Conservation (phyloP, 2,113 vertebrate species). For the Gnathonemus echidnorhynchus region DNA sequence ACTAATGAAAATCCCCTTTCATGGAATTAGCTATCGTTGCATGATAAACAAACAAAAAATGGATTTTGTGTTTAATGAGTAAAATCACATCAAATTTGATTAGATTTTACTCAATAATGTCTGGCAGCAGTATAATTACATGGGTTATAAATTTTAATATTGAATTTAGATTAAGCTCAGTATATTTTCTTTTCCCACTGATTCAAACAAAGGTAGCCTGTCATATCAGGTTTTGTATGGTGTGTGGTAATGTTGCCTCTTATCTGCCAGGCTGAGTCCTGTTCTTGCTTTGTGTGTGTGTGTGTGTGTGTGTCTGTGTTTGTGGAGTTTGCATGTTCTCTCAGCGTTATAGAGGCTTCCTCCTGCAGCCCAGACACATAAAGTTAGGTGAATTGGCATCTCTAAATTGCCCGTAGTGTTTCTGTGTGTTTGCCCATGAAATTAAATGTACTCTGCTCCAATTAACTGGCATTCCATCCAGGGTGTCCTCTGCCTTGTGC, state of each 20-base stretch:
- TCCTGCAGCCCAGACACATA: background rate
- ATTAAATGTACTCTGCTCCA: background rate
- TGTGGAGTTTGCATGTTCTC: background rate
- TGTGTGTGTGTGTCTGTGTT: background rate
- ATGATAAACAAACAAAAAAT: background rate
- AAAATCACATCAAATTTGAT: background rate
- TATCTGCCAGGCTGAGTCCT: background rate
- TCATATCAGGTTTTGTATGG: background rate
- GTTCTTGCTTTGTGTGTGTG: background rate
- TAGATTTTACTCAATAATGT: background rate
- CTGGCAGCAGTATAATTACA: background rate
- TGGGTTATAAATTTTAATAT: background rate
- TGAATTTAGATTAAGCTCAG: background rate
- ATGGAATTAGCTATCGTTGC: background rate
- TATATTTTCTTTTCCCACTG: background rate
- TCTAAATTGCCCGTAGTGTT: background rate
- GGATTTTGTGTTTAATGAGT: background rate
- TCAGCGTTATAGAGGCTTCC: background rate
- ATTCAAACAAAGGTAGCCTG: background rate
- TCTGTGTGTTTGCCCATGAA: background rate
- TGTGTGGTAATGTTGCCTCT: background rate
- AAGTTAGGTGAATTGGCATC: background rate
- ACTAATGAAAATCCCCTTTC: background rate
- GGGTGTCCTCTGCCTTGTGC: background rate
- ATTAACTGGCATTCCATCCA: background rate